Evolutionary conservation across 2,113 vertebrate genomes (phyloP).

Genomic region (Anas platyrhynchos): DNA sequence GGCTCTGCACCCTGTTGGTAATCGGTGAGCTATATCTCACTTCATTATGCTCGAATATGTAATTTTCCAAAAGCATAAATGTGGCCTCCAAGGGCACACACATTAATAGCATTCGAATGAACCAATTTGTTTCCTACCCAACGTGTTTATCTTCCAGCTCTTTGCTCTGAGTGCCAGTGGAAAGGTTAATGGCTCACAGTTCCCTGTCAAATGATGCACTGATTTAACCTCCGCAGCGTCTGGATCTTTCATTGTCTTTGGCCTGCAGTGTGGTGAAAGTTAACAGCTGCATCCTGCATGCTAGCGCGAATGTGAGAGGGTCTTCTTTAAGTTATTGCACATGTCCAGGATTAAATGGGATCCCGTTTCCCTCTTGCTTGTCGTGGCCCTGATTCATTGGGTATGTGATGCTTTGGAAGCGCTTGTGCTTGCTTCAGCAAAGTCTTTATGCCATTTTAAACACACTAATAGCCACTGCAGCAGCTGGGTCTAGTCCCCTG

Average conservation of each 20-base stretch:
- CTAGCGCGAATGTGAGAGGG: not conserved
- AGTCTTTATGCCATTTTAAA: not conserved
- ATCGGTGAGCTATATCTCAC: conserved; percentile 56
- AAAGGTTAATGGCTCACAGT: conserved; percentile 65
- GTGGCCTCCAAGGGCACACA: conserved; percentile 59
- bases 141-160: conserved; percentile 67
- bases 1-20: conserved; percentile 63
- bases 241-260: conserved; percentile 34
- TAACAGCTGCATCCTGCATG: not conserved
- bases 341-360: not conserved
- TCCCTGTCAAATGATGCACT: conserved; percentile 46
- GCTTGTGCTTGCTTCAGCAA: not conserved
- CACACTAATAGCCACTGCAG: not conserved
- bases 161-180: conserved; percentile 8
- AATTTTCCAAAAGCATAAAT: conserved; percentile 72
- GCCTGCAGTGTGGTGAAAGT: conserved; percentile 9
- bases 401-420: not conserved
- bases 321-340: conserved; percentile 6
- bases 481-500: not conserved
- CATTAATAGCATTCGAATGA: conserved; percentile 51
- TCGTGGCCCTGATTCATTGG: not conserved
- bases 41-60: conserved; percentile 66
- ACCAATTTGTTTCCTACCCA: conserved; percentile 67
- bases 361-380: not conserved
- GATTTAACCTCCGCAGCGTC: conserved; percentile 19